A percentile compares a stretch with the other conserved stretches of the same genome.
These are phyloP conservation scores for Nesoenas mayeri DNA, from an alignment of 2,113 vertebrate genomes.

Conservation along the genomic window DNA sequence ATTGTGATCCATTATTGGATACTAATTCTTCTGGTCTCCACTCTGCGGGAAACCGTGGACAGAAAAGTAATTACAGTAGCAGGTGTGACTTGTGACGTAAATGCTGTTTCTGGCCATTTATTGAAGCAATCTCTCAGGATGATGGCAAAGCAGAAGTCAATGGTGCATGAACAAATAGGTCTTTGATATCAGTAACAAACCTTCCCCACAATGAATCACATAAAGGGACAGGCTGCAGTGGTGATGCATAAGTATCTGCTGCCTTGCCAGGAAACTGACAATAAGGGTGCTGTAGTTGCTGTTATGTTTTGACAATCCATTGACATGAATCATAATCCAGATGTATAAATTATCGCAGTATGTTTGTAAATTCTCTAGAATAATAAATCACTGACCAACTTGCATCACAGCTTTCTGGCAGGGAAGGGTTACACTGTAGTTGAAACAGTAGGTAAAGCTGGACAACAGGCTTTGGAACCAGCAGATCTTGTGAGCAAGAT, in stretches of 20 bases:
- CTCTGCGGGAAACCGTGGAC: not conserved
- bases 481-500: not conserved
- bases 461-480: not conserved
- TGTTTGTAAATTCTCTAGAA: not conserved
- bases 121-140: conserved; percentile 36
- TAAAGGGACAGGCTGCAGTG: not conserved
- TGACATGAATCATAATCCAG: not conserved
- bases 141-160: conserved; percentile 1
- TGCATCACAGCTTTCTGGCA: not conserved
- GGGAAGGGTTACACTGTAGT: not conserved
- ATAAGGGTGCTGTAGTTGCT: not conserved
- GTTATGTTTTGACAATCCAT: not conserved
- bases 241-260: not conserved
- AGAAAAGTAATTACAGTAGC: conserved; percentile 50
- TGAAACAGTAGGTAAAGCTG: not conserved
- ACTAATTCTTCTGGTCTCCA: conserved; percentile 45
- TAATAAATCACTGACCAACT: not conserved
- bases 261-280: not conserved
- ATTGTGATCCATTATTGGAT: conserved; percentile 35
- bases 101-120: conserved; percentile 35
- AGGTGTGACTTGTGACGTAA: conserved; percentile 25
- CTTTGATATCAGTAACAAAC: conserved; percentile 16
- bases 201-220: not conserved
- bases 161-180: conserved; percentile 24
- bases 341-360: not conserved